Base-by-base conservation (phyloP, 2,797 vertebrate genomes). In the Galagoides demidoff region DNA sequence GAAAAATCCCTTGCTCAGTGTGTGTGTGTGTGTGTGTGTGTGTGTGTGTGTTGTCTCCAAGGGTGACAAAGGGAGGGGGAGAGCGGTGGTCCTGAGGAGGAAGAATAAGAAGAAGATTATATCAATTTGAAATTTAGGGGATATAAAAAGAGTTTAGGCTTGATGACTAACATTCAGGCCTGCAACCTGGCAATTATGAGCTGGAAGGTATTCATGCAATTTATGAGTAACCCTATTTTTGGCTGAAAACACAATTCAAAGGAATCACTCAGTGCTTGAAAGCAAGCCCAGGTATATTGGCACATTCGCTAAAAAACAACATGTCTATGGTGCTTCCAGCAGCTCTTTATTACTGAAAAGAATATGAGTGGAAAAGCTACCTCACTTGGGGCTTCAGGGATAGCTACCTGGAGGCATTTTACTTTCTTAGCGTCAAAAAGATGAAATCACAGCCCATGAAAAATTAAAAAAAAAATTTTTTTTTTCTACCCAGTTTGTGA, bases 241-340 rank as follows among this genome's bases (percentile, higher is more conserved):
- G 95, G 83, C 84, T 96, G 77, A 96, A 97, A 97, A 93, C 57
- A 95, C 66, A 97, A 96, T 94, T 96, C 94, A 97, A 96, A 97
- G 85, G 91, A 97, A 85, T 96, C 94, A 95, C 83, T 97, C 85
- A 88, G 43, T 83, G 86, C 68, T 96, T 96, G 97, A 98, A 95
- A 97, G 89, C 91, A 98, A 97, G 84, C 79, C 95, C 94, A 97
- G 89, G 94, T 97, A 96, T 89, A 95, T 95, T 94, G 94, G 91
- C 94, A 94, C 64, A 96, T 43, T 90, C 73, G 92, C 91, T 77
- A 34, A 96, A 93, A 97, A 96, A 86, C 82, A 96, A 87, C 89
- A 97, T 95, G 96, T 97, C 89, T 89, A 79, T 87, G 94, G 70
- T 68, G 87, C 82, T 97, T 92, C 89, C 96, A 96, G 87, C 91